A percentile compares a stretch with the other conserved stretches of the same genome.
Evolutionary conservation across 2,888 invertebrate species (phyloP).

Genomic region (Conomelus anceps): DNA sequence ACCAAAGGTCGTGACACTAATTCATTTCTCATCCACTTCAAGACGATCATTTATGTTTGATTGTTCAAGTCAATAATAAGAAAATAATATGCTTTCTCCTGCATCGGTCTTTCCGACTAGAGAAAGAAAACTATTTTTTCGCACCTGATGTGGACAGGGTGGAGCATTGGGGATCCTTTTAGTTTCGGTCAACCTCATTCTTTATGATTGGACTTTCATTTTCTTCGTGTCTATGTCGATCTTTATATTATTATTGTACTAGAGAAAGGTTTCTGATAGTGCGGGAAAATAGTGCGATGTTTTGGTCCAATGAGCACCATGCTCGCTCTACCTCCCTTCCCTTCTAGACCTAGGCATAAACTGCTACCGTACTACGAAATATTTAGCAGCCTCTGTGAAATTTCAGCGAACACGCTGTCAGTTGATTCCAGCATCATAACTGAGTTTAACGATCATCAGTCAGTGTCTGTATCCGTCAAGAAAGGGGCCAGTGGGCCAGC

Average conservation of each 20-base stretch:
- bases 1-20: background rate
- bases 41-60: background rate
- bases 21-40: background rate
- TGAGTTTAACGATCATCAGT: too few relatives aligned
- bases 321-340: background rate
- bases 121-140: background rate
- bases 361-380: background rate
- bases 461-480: too few relatives aligned
- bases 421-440: background rate
- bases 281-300: background rate
- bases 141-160: background rate
- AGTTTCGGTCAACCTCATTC: background rate
- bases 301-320: background rate
- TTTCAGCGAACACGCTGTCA: background rate
- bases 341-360: too few relatives aligned
- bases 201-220: background rate
- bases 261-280: background rate
- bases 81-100: background rate
- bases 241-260: too few relatives aligned
- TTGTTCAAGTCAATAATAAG: background rate
- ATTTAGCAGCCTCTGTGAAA: background rate
- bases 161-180: background rate
- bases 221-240: background rate
- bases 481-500: too few relatives aligned
- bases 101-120: background rate